Conservation (phyloP, 2,113 vertebrate genomes). For the Eurypyga helias region DNA sequence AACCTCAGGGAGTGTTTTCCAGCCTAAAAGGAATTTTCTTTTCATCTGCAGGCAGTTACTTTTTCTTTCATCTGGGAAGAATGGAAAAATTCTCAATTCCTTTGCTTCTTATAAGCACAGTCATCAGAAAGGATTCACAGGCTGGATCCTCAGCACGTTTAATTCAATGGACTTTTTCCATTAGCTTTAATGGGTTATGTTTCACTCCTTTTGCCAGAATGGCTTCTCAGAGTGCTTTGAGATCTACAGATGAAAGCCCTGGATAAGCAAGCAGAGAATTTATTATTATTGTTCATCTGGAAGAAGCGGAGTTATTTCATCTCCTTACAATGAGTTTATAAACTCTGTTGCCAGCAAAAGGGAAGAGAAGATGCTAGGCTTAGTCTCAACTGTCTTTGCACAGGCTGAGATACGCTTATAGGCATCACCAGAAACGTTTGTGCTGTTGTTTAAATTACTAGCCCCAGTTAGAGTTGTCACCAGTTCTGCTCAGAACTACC, state of each 20-base stretch:
- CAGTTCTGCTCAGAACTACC: neutral
- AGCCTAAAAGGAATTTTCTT: slow-evolving; percentile 26
- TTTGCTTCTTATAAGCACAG: neutral
- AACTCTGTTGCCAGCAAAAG: slow-evolving; percentile 4
- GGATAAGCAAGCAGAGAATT: slow-evolving; percentile 44
- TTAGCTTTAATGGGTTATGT: slow-evolving; percentile 52
- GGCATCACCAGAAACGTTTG: neutral
- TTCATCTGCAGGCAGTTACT: slow-evolving; percentile 32
- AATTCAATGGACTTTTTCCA: slow-evolving; percentile 41
- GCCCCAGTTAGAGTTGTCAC: neutral
- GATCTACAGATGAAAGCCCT: slow-evolving; percentile 45
- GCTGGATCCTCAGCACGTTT: slow-evolving; percentile 25
- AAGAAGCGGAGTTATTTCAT: slow-evolving; percentile 43
- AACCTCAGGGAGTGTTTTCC: slow-evolving; percentile 38
- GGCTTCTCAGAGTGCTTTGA: slow-evolving; percentile 38
- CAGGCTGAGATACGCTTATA: neutral
- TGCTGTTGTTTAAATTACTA: neutral
- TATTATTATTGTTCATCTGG: slow-evolving; percentile 53
- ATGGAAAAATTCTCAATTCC: slow-evolving; percentile 43
- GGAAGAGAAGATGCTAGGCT: neutral
- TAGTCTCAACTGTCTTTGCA: neutral
- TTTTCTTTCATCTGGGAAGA: slow-evolving; percentile 56
- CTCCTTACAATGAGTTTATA: slow-evolving; percentile 8
- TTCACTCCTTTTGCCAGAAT: slow-evolving; percentile 43
- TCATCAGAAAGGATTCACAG: slow-evolving; percentile 32